phyloP scores from a whole-genome alignment of 2,888 invertebrate genomes.

The Petrophora chlorosata region DNA sequence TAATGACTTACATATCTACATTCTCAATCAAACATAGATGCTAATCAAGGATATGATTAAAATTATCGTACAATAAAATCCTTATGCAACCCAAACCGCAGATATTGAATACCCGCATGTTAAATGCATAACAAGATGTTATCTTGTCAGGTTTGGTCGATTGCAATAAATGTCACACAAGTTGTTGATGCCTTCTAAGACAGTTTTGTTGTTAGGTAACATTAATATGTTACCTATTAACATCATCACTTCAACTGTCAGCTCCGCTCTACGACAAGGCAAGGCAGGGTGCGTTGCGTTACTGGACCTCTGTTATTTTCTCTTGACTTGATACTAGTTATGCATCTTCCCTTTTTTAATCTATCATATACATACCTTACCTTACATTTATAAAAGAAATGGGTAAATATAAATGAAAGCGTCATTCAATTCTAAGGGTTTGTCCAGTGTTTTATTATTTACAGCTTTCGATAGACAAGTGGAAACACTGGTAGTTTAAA shows the following conservation, averaged over 20 bases:
- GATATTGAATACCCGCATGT: slow-evolving; percentile 9
- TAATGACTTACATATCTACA: too few species aligned
- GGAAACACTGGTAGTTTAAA: slow-evolving; percentile 55
- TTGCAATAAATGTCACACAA: slow-evolving; percentile 26
- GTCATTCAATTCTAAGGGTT: slow-evolving; percentile 4
- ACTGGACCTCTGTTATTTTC: background rate
- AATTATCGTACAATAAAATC: background rate
- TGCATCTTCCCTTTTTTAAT: background rate
- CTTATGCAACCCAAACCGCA: slow-evolving; percentile 12
- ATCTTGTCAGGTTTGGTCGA: slow-evolving; percentile 16
- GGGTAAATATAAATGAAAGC: slow-evolving; percentile 5
- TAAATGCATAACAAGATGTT: slow-evolving; percentile 18
- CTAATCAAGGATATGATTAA: too few species aligned
- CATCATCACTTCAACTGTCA: too few species aligned
- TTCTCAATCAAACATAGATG: too few species aligned
- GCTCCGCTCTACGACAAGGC: too few species aligned
- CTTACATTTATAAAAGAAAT: background rate
- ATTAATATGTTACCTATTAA: too few species aligned
- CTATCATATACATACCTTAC: background rate
- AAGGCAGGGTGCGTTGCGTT: background rate
- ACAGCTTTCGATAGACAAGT: slow-evolving; percentile 40
- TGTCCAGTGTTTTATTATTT: slow-evolving; percentile 25
- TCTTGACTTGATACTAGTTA: background rate
- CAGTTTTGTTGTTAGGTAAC: slow-evolving; percentile 6
- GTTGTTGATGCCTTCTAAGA: slow-evolving; percentile 9